phyloP scores from a whole-genome alignment of 2,797 vertebrate species.

The Sparidentex hasta region DNA sequence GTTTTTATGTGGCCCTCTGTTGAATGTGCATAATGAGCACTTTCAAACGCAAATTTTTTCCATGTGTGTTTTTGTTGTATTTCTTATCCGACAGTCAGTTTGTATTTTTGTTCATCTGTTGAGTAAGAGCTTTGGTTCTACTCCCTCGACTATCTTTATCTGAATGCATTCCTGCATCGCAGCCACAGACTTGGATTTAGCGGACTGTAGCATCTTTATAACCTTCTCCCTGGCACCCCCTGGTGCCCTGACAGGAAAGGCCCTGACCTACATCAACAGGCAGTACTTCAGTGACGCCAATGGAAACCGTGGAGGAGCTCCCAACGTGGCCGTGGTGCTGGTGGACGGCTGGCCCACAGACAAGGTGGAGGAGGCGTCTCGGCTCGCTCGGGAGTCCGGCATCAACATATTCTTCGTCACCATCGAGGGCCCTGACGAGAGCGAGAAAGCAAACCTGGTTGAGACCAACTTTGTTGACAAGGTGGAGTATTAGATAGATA shows the following conservation, averaged over 20 bases:
- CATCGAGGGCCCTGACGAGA: conserved; percentile 93
- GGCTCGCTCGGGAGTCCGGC: conserved; percentile 95
- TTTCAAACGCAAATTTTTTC: not conserved
- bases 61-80: not conserved
- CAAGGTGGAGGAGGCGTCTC: conserved; percentile 93
- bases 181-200: not conserved
- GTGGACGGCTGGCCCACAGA: conserved; percentile 99
- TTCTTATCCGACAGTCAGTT: not conserved
- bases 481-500: no score
- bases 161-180: conserved; percentile 9
- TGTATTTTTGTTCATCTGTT: not conserved
- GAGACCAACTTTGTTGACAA: conserved; percentile 96
- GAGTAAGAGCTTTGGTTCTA: not conserved
- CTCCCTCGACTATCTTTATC: not conserved
- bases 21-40: conserved; percentile 6
- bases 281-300: conserved; percentile 94
- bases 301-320: conserved; percentile 93
- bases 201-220: conserved; percentile 12
- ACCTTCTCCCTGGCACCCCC: conserved; percentile 69
- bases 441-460: conserved; percentile 90
- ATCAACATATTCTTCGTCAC: conserved; percentile 99
- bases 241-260: conserved; percentile 89
- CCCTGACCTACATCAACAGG: conserved; percentile 94
- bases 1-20: conserved; percentile 21
- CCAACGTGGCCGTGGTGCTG: conserved; percentile 94